Evolutionary conservation across 1,140 invertebrate genomes (phyloP), one percentile per base, ranked within the genome.

Genomic region (Caerostris darwini): DNA sequence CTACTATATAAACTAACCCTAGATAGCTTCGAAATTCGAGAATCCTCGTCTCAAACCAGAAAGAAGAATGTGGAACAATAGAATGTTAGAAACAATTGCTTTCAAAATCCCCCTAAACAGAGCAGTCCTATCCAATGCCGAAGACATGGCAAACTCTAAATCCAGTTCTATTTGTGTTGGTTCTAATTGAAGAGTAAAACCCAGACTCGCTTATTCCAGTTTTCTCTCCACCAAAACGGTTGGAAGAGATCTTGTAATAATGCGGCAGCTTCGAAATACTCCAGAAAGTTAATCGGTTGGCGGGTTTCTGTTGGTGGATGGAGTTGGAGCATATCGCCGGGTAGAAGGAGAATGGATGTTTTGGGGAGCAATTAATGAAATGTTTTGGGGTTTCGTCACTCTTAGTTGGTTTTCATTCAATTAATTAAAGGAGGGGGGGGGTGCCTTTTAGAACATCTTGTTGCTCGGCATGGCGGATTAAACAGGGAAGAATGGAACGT

Each of bases 281-380:
- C 34, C 12, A 50, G 71, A 34, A 77, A 77, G 53, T 19, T 77
- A 77, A 53, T 34, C 34, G 34, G 34, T 77, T 53, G 71, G 7
- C 14, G 8, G 71, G 69, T 77, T 50, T 77, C 50, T n/a, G n/a
- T n/a, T n/a, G n/a, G n/a, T 77, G 50, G 71, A 34, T 14, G 5
- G 50, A 12, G 71, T 12, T 5, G 7, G 12, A 14, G 19, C 7
- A 1, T 10, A 4, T 34, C 10, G 19, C 53, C 50, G 34, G 34
- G 3, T 3, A 77, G 19, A 12, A 34, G 71, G 53, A 77, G 71
- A 77, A 77, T 77, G 8, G 10, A 77, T 77, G 71, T 77, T 77
- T 77, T 77, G 71, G 71, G 71, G 12, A 77, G 71, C 50, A 77
- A 77, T 77, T 77, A n/a, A n/a, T n/a, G n/a, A n/a, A n/a, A n/a